These are phyloP conservation scores for Sanderia malayensis DNA, from an alignment of 30 jellyfish, hydroid and myxozoan species.

Conservation along the genomic window DNA sequence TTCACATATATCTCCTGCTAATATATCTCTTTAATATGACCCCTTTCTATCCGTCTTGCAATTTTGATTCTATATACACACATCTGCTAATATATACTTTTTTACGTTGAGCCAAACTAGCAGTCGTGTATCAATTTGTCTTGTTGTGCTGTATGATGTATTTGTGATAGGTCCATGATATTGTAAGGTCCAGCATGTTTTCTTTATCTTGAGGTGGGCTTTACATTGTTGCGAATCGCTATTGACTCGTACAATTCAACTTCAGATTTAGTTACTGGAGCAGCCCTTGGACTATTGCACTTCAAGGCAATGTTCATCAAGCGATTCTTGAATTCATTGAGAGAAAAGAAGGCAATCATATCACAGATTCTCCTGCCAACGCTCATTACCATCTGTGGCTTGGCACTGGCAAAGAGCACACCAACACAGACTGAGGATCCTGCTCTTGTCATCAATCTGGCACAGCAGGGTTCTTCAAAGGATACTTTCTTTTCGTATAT, in stretches of 20 bases:
- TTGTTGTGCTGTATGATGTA: neutral
- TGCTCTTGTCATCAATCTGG: constrained; percentile 33
- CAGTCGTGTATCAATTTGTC: neutral
- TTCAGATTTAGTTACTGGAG: constrained; percentile 76
- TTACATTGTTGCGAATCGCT: neutral
- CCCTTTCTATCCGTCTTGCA: neutral
- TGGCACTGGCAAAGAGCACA: constrained; percentile 43
- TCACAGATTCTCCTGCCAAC: constrained; percentile 81
- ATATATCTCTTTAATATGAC: no score
- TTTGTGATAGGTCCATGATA: no score
- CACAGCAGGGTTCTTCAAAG: constrained; percentile 27
- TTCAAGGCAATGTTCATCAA: constrained; percentile 85
- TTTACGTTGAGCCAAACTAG: neutral
- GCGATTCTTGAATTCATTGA: constrained; percentile 65
- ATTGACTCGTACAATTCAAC: neutral
- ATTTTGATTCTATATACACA: neutral
- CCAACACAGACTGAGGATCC: constrained; percentile 78
- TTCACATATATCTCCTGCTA: no score
- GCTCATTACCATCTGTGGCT: constrained; percentile 59
- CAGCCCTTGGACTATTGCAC: constrained; percentile 36
- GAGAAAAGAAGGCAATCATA: constrained; percentile 80
- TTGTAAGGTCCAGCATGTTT: no score
- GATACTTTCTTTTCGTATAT: constrained; percentile 39
- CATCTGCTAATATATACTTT: neutral
- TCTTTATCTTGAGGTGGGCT: no score